phyloP scores from a whole-genome alignment of 2,888 invertebrate species.

The Rhynchonema sp. region DNA sequence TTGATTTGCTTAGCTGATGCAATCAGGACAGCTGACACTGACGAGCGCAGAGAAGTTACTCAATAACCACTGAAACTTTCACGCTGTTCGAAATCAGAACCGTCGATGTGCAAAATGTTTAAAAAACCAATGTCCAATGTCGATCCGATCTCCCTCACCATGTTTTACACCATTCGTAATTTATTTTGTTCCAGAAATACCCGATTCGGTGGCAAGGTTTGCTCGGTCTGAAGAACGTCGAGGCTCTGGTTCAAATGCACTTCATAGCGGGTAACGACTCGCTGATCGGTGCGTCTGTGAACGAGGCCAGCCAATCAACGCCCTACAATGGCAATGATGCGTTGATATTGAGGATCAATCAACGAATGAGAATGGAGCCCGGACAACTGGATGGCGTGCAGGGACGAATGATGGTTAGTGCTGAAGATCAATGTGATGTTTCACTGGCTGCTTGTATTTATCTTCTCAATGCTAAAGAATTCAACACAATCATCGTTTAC shows the following conservation, averaged over 20 bases:
- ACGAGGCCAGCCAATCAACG: slow-evolving; percentile 38
- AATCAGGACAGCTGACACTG: too few species aligned
- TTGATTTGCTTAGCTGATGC: too few species aligned
- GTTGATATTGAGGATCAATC: slow-evolving; percentile 57
- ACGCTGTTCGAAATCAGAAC: too few species aligned
- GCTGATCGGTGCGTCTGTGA: slow-evolving; percentile 69
- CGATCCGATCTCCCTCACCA: too few species aligned
- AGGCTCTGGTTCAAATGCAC: slow-evolving; percentile 94
- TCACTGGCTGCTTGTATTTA: background rate
- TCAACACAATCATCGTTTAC: too few species aligned
- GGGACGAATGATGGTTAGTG: slow-evolving; percentile 59
- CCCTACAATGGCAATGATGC: slow-evolving; percentile 26
- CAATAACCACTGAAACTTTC: too few species aligned
- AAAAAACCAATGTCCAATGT: too few species aligned
- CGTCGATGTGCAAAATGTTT: too few species aligned
- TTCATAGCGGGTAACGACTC: slow-evolving; percentile 80
- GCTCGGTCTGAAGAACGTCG: slow-evolving; percentile 82
- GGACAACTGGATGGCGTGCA: slow-evolving; percentile 86
- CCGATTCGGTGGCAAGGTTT: slow-evolving; percentile 95
- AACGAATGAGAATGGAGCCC: slow-evolving; percentile 88
- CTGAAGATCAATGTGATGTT: background rate
- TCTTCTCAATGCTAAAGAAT: too few species aligned
- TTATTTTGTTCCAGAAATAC: slow-evolving; percentile 61
- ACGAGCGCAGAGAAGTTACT: too few species aligned
- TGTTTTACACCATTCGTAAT: too few species aligned